Base-by-base conservation (phyloP, 2,888 invertebrate species). In the Amphipoea lucens region DNA sequence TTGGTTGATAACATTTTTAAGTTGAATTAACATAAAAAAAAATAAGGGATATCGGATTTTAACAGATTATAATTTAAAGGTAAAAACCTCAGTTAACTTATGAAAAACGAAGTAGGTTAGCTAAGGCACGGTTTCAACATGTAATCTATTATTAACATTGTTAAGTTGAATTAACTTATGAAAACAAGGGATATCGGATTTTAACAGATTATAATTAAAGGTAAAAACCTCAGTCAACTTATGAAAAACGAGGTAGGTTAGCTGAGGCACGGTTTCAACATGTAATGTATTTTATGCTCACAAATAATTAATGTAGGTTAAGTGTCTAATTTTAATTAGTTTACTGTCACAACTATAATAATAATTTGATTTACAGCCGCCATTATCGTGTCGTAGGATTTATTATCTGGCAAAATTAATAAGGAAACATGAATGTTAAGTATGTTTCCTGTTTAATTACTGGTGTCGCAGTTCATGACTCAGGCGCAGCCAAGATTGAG, bases 361-460 rank as follows among this genome's bases (percentile, higher is more conserved):
- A 57, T 71, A 78, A 62, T 74, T 76, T 87, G 75, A 84, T 79
- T 72, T 77, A 84, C 12, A 51, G 29, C 51, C 20, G 60, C 48
- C 48, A 66, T 83, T 75, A 76, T 71, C 36, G 29, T 68, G 4
- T 40, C 7, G 12, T 7, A 71, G n/a, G 79, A 84, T 85, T 87
- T 76, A 87, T 84, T 79, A 87, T 72, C 71, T 48, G 14, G 73
- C n/a, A 29, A 71, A 74, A 66, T 80, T 81, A 84, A 87, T 84
- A 81, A 86, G 88, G 86, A 86, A 87, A 81, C 60, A 48, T 6
- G 78, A 76, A 77, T 45, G 48, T 65, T 67, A 4, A 29, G 23
- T 68, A 65, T 67, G 42, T 87, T 85, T 87, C 81, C 78, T 87
- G 72, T 70, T 86, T 78, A 65, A 78, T 87, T 79, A 63, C 42